Base-by-base conservation (phyloP, 2,113 vertebrate species). In the Channa argus region DNA sequence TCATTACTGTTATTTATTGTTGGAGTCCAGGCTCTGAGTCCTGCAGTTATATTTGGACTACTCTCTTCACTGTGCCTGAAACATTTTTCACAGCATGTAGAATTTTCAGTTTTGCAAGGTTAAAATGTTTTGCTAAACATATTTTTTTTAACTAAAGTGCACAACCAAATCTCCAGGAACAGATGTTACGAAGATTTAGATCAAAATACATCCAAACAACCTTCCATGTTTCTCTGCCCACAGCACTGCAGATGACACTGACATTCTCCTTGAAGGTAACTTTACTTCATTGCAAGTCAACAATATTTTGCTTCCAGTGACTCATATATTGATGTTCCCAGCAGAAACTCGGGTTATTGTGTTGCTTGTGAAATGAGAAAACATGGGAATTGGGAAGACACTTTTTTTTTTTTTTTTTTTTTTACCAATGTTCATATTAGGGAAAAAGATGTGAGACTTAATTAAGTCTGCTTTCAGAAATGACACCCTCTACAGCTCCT, bases 1-100 rank as follows among this genome's bases (percentile, higher is more conserved):
- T 44, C n/a, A 62, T 86, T 86, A 89, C 89, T 85, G 87, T 72
- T 24, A 43, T 71, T 79, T 73, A 11, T 56, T 64, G 41, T 33
- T 43, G 43, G 8, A 62, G 44, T 56, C 59, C 45, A 62, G 67
- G 43, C 43, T 65, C 55, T 50, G 70, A 37, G 38, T 66, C 51
- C 56, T 54, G 54, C 7, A 63, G 54, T 55, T 66, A 74, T 67
- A 68, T 74, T 51, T 56, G 36, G 65, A 63, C 66, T 53, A 11
- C 62, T 4, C 10, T 61, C n/a, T 10, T 78, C 46, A 66, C 3
- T 36, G 51, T 11, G 8, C 7, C 14, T 66, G 36, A 8, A 51
- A 73, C 36, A 33, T 51, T 2, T 6, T 43, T 24, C 24, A 24
- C 24, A 24, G 41, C 8, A 15, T 65, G 33, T 6, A 38, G 46